Evolutionary conservation across 2,888 invertebrate species (phyloP).

Genomic region (Timandra comae): DNA sequence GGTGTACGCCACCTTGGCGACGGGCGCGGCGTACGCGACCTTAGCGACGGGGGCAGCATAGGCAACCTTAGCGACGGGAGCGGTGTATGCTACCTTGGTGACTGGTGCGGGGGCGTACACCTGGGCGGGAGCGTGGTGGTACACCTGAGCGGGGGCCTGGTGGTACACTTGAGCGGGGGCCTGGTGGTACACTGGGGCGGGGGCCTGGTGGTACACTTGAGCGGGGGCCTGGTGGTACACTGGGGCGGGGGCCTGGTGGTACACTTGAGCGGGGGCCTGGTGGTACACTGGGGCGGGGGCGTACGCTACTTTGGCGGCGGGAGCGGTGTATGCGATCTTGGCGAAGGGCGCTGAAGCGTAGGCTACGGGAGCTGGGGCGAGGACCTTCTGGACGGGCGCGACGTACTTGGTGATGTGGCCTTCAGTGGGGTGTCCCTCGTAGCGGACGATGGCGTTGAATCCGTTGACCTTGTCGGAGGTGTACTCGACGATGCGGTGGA

Average conservation of each 20-base stretch:
- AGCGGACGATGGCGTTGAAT: constrained; percentile 65
- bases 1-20: constrained; percentile 30
- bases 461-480: constrained; percentile 59
- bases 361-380: constrained; percentile 20
- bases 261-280: constrained; percentile 26
- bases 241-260: constrained; percentile 28
- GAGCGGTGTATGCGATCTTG: constrained; percentile 34
- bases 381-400: constrained; percentile 26
- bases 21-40: constrained; percentile 27
- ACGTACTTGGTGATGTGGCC: constrained; percentile 30
- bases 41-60: constrained; percentile 20
- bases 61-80: constrained; percentile 32
- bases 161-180: constrained; percentile 14
- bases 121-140: constrained; percentile 26
- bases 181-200: constrained; percentile 3
- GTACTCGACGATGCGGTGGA: constrained; percentile 64
- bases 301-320: constrained; percentile 34
- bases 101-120: constrained; percentile 28
- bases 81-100: constrained; percentile 34
- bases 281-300: constrained; percentile 26
- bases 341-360: constrained; percentile 29
- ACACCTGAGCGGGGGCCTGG: too few relatives aligned
- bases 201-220: constrained; percentile 23
- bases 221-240: constrained; percentile 22
- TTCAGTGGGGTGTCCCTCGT: constrained; percentile 53